Conservation (phyloP, 2,797 vertebrate species). For the Tamandua tetradactyla region DNA sequence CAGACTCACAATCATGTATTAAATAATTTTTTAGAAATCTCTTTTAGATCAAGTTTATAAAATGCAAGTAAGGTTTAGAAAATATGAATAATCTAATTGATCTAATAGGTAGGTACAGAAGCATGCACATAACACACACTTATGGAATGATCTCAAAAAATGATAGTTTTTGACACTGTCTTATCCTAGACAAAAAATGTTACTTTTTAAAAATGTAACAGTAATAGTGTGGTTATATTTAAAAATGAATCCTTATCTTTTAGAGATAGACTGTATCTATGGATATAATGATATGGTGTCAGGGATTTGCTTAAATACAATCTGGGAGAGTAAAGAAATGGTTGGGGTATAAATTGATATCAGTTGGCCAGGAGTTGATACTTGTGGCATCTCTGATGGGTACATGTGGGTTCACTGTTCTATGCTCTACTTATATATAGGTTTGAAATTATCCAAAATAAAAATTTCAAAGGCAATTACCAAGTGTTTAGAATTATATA, state of each 20-base stretch:
- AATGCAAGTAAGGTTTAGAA: neutral
- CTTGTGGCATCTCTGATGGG: neutral
- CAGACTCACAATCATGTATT: neutral
- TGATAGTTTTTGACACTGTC: neutral
- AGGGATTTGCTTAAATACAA: neutral
- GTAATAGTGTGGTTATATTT: neutral
- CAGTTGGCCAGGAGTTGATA: neutral
- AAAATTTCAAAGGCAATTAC: neutral
- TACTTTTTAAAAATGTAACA: neutral
- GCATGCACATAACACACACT: neutral
- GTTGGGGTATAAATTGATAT: neutral
- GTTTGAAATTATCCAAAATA: neutral
- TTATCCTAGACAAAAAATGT: slow-evolving; percentile 11
- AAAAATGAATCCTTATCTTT: neutral
- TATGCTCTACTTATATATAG: neutral
- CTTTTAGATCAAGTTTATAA: neutral
- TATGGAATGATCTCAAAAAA: neutral
- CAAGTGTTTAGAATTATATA: neutral
- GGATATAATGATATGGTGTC: neutral
- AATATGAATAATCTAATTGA: neutral
- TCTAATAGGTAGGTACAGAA: neutral
- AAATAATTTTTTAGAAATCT: neutral
- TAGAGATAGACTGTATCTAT: neutral
- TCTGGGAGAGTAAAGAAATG: neutral
- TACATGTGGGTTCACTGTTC: neutral